Evolutionary conservation across 2,113 vertebrate species (phyloP), one percentile per base, ranked within the genome.

Genomic region (Castor canadensis): DNA sequence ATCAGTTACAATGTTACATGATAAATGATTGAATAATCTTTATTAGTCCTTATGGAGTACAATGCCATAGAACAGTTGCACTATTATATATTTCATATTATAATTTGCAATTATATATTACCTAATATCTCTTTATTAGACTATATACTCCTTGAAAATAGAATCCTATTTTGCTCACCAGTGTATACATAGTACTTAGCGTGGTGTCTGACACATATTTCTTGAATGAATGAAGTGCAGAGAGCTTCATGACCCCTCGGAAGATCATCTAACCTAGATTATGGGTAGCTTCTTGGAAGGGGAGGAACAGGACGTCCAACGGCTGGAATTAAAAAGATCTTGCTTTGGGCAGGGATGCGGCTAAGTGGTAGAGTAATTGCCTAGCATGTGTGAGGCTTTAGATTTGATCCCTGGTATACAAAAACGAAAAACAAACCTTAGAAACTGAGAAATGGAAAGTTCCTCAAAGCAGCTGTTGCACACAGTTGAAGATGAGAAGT

Each of bases 81-180:
- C 58, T 58, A 38, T 79, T 81, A 38, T 49, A n/a, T 81, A 69
- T 28, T 19, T 91, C 28, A 54, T 88, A 17, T 80, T 80, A 64
- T 10, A 87, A 24, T 76, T 95, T 90, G 32, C 30, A 66, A 4
- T 88, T 52, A 80, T 43, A 66, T 45, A 30, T 73, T 88, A 77
- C 40, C 30, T 92, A 87, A 89, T 95, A 9, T 26, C 52, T 90
- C 3, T 20, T 73, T 45, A 35, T 96, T 76, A 81, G 35, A 64
- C 6, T 80, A 52, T 72, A 93, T 82, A 8, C 30, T 82, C 52
- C 90, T 94, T 82, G 64, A 93, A 97, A 83, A 72, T 12, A 81
- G 72, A 97, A 93, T 32, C 3, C 60, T 84, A 38, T 88, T 95
- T 95, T 97, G 66, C 17, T 88, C n/a, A 95, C 26, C 17, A n/a